Evolutionary conservation across 2,888 invertebrate genomes (phyloP), one percentile per base, ranked within the genome.

Genomic region (Acanthosoma haemorrhoidale): DNA sequence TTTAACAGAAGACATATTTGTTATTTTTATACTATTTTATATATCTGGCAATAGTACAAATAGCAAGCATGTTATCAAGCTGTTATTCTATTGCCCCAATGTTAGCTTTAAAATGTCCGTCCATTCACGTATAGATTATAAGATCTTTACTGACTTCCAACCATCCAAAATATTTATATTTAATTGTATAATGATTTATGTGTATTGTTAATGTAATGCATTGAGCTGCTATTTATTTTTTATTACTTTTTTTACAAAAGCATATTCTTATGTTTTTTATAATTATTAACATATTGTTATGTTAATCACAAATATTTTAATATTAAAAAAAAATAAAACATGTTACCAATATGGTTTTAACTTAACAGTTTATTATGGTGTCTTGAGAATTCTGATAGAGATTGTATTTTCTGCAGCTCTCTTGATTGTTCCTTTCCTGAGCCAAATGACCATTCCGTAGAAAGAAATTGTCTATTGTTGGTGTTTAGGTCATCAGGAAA

Each of bases 261-360:
- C 21, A n/a, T 25, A 51, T 51, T n/a, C n/a, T n/a, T n/a, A n/a
- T n/a, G n/a, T n/a, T n/a, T n/a, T 51, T 21, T 43, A 3, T 51
- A 51, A 15, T n/a, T 51, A 51, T 6, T 51, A 51, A n/a, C 21
- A n/a, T 25, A n/a, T n/a, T n/a, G n/a, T 51, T 51, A 1, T 51
- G 29, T 51, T 51, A 21, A 51, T 51, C 51, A 51, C 51, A 51
- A 41, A 29, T 25, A 25, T 51, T 25, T 51, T 51, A 13, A 51
- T 51, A 51, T 51, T 51, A 25, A 25, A 13, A n/a, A n/a, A n/a
- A 25, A 51, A 51, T 51, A 51, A 51, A 51, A 25, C 29, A 25
- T 51, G 51, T 51, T 51, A 51, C 51, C 51, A 51, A 51, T 25
- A 25, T n/a, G n/a, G n/a, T n/a, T n/a, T n/a, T n/a, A n/a, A n/a